Evolutionary conservation across 2,888 invertebrate species (phyloP).

Genomic region (Nemotelus nigrinus): DNA sequence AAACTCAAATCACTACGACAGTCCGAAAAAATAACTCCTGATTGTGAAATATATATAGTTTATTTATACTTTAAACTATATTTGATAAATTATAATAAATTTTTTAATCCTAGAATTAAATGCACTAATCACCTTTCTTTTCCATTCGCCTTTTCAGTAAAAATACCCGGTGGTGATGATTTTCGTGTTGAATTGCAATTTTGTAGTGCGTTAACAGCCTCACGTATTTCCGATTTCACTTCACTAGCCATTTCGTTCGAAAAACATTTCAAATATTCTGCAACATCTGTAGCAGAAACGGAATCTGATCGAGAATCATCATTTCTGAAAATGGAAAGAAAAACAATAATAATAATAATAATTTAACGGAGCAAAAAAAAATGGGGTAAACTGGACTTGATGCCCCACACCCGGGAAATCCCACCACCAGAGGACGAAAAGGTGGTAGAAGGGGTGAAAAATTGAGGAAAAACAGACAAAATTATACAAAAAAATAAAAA

Average conservation of each 20-base stretch:
- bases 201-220: constrained; percentile 73
- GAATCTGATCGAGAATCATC: constrained; percentile 75
- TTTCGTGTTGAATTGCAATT: constrained; percentile 60
- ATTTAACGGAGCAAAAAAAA: background rate
- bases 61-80: no score
- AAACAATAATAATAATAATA: constrained; percentile 3
- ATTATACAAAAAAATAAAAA: background rate
- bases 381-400: no score
- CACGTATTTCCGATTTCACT: constrained; percentile 80
- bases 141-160: constrained; percentile 19
- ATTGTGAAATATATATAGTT: no score
- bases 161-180: constrained; percentile 66
- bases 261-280: constrained; percentile 80
- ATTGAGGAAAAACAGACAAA: no score
- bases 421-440: no score
- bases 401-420: no score
- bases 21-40: no score
- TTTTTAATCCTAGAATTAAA: constrained; percentile 51
- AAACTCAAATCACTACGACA: no score
- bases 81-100: no score
- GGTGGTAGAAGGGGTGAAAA: no score
- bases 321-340: constrained; percentile 60
- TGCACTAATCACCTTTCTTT: constrained; percentile 41
- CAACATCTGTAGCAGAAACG: constrained; percentile 78
- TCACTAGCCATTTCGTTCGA: constrained; percentile 82